Conservation (phyloP, 2,888 invertebrate species). For the Platycheirus rosarum region DNA sequence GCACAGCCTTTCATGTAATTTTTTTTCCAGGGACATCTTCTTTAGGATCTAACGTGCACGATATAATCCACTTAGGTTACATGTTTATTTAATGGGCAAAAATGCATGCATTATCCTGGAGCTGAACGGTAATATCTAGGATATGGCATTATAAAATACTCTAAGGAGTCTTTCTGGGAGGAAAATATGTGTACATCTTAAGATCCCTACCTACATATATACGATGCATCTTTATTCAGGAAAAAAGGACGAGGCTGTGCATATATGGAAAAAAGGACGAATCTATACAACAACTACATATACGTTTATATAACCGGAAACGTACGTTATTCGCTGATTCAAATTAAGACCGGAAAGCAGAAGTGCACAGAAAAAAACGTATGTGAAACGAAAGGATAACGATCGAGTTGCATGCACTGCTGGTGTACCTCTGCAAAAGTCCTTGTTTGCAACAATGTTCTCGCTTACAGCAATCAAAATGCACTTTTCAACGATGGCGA, state of each 20-base stretch:
- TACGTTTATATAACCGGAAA: conserved; percentile 4
- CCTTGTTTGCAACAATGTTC: conserved; percentile 18
- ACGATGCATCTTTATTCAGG: conserved; percentile 38
- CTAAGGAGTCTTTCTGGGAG: conserved; percentile 1
- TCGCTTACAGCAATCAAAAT: conserved; percentile 66
- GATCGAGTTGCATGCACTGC: conserved; percentile 65
- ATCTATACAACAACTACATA: conserved; percentile 32
- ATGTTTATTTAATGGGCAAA: conserved; percentile 66
- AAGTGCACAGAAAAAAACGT: conserved; percentile 8
- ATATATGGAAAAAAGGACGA: conserved; percentile 28
- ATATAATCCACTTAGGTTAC: conserved; percentile 67
- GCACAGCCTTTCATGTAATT: conserved; percentile 3
- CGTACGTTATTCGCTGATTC: conserved; percentile 43
- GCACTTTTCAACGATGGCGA: conserved; percentile 46
- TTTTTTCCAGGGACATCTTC: conserved; percentile 24
- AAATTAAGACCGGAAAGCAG: conserved; percentile 56
- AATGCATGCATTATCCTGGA: conserved; percentile 56
- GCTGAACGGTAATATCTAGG: conserved; percentile 13
- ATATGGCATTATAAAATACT: conserved; percentile 3
- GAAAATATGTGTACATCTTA: conserved; percentile 25
- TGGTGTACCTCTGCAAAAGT: conserved; percentile 25
- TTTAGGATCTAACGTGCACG: conserved; percentile 32
- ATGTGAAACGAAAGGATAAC: conserved; percentile 47
- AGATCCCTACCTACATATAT: conserved; percentile 56
- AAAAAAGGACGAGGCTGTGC: too few species aligned